phyloP scores from a whole-genome alignment of 2,113 vertebrate genomes.

The Nannospalax galili region DNA sequence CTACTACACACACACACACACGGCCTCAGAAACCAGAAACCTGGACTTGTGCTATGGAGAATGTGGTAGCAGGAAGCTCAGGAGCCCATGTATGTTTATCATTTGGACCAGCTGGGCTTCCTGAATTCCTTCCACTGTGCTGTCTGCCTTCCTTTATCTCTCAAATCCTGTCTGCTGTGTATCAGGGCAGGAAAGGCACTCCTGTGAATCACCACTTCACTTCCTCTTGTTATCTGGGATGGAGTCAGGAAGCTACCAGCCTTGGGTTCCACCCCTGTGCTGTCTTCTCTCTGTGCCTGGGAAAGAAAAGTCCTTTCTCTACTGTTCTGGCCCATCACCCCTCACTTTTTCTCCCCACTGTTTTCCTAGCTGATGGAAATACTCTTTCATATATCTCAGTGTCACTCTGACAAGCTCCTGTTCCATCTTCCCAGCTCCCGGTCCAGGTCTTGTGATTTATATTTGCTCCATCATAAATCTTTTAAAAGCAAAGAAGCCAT shows the following conservation, averaged over 20 bases:
- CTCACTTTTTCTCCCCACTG: background rate
- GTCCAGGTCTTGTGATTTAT: constrained; percentile 40
- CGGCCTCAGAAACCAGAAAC: background rate
- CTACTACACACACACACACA: too few relatives aligned
- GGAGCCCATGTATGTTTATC: background rate
- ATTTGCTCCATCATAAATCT: constrained; percentile 41
- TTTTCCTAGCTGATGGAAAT: background rate
- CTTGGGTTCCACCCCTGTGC: background rate
- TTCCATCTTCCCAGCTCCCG: background rate
- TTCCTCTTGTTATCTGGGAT: background rate
- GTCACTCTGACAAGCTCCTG: background rate
- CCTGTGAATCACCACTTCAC: background rate
- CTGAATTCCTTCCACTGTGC: background rate
- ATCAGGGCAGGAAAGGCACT: background rate
- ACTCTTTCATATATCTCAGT: background rate
- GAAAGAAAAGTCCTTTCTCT: background rate
- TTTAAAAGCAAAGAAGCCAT: constrained; percentile 65
- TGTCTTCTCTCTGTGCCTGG: background rate
- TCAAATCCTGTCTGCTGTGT: background rate
- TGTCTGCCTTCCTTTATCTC: background rate
- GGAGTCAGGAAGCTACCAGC: background rate
- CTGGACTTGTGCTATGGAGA: background rate
- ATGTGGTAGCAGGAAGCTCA: background rate
- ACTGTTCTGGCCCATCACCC: accelerated
- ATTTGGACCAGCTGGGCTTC: background rate